Conservation (phyloP, 2,113 vertebrate species). For the Thinocorus orbignyianus region DNA sequence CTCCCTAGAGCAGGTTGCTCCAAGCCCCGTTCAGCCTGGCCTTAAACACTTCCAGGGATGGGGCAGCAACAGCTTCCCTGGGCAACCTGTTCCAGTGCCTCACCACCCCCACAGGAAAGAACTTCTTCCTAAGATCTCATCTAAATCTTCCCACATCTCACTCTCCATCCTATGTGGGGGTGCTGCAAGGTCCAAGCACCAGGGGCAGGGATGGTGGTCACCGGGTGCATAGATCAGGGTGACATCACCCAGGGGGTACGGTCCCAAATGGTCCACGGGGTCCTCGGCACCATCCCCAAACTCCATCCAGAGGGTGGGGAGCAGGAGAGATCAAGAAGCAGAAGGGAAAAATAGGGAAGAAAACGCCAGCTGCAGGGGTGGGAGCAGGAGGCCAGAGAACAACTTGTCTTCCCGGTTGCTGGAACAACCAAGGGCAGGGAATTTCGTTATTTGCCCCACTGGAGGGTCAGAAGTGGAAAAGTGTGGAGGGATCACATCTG, state of each 20-base stretch:
- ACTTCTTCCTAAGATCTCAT: too few relatives aligned
- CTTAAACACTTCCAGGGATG: too few relatives aligned
- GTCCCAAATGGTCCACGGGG: rapidly evolving
- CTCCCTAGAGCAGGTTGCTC: too few relatives aligned
- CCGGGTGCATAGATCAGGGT: not conserved
- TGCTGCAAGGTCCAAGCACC: not conserved
- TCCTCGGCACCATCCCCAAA: not conserved
- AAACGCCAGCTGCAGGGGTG: not conserved
- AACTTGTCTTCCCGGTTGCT: too few relatives aligned
- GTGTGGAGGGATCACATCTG: too few relatives aligned
- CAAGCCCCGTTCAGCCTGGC: too few relatives aligned
- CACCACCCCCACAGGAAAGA: too few relatives aligned
- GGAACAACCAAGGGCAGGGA: too few relatives aligned
- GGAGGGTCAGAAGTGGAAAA: too few relatives aligned
- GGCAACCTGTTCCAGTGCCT: too few relatives aligned
- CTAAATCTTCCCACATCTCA: not conserved
- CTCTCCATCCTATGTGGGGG: not conserved
- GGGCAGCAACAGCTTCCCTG: too few relatives aligned
- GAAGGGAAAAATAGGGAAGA: not conserved
- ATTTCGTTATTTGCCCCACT: too few relatives aligned
- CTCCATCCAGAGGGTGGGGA: not conserved
- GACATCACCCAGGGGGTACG: not conserved
- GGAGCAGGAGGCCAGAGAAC: not conserved
- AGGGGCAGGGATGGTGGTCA: not conserved
- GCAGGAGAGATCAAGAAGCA: not conserved